Evolutionary conservation across 2,797 vertebrate species (phyloP).

Genomic region (Nyctalus aviator): DNA sequence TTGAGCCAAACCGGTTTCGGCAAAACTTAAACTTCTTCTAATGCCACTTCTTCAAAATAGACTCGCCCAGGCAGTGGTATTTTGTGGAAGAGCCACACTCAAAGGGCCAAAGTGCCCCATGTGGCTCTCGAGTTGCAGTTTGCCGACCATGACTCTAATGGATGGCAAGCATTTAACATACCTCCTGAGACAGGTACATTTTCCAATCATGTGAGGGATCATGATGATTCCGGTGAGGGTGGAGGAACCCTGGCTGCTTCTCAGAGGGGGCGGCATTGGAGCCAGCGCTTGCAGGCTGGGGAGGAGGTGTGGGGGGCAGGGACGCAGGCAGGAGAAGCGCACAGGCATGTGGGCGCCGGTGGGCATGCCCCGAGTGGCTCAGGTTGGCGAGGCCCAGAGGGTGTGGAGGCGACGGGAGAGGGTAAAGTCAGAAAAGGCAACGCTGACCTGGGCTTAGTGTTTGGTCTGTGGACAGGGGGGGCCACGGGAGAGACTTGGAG

Average conservation of each 20-base stretch:
- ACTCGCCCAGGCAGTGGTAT: too few relatives aligned
- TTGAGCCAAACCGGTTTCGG: too few relatives aligned
- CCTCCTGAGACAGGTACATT: background rate
- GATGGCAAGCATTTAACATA: background rate
- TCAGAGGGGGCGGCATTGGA: background rate
- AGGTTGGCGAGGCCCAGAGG: background rate
- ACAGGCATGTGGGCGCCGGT: accelerated
- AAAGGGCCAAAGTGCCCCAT: too few relatives aligned
- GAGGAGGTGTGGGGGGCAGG: background rate
- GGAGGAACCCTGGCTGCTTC: background rate
- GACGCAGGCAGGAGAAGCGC: background rate
- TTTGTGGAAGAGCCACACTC: too few relatives aligned
- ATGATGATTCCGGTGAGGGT: background rate
- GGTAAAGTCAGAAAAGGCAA: background rate
- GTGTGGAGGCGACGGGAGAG: background rate
- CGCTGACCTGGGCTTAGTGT: background rate
- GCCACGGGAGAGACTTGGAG: background rate
- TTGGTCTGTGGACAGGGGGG: background rate
- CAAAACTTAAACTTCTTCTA: too few relatives aligned
- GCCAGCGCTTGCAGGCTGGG: background rate
- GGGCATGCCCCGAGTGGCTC: background rate
- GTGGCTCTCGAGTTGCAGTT: too few relatives aligned
- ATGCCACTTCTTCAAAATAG: too few relatives aligned
- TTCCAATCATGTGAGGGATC: background rate
- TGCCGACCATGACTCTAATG: too few relatives aligned